phyloP scores from a whole-genome alignment of 1,140 invertebrate genomes.

The Diorhabda elongata region DNA sequence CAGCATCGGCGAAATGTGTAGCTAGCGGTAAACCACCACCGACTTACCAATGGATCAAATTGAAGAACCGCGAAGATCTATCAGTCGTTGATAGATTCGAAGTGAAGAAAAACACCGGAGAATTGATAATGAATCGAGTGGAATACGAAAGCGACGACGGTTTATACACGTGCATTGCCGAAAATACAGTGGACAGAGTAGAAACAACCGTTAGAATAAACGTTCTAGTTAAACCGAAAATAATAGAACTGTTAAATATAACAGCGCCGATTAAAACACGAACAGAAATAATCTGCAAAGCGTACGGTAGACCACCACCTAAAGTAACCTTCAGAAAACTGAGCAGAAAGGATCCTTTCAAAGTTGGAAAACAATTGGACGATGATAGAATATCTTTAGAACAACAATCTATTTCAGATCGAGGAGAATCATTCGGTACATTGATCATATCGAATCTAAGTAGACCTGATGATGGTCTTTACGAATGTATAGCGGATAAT shows the following conservation, averaged over 20 bases:
- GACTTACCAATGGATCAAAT: conserved; percentile 74
- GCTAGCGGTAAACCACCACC: conserved; percentile 80
- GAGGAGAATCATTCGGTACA: conserved; percentile 58
- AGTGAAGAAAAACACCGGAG: conserved; percentile 64
- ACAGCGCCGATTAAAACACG: conserved; percentile 62
- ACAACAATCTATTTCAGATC: conserved; percentile 9
- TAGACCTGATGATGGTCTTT: conserved; percentile 79
- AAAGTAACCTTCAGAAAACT: conserved; percentile 67
- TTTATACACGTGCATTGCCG: conserved; percentile 76
- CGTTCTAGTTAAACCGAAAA: conserved; percentile 73
- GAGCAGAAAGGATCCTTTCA: conserved; percentile 55
- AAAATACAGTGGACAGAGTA: conserved; percentile 72
- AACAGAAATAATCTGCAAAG: conserved; percentile 68
- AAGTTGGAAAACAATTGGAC: conserved; percentile 54
- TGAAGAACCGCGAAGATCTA: conserved; percentile 61
- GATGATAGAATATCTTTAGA: conserved; percentile 14
- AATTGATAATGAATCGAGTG: conserved; percentile 71
- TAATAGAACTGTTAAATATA: conserved; percentile 72
- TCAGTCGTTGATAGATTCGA: conserved; percentile 65
- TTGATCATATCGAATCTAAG: conserved; percentile 60
- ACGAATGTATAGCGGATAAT: conserved; percentile 81
- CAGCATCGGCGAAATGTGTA: conserved; percentile 66
- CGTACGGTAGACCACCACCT: conserved; percentile 72
- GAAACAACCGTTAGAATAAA: conserved; percentile 61
- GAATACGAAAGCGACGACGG: conserved; percentile 69